Conservation (phyloP, 2,888 invertebrate species). For the Clostera curtula region DNA sequence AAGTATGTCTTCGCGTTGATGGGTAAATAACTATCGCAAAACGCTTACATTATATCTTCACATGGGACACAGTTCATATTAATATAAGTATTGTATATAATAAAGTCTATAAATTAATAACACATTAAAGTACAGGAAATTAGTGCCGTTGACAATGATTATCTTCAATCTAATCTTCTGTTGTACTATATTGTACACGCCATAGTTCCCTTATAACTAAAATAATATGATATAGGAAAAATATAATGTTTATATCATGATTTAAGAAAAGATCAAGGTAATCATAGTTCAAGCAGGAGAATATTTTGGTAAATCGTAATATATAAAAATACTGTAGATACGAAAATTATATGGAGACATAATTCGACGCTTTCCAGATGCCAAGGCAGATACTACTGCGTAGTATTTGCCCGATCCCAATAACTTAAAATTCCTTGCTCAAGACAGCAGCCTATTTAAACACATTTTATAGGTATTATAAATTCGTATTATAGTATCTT, state of each 20-base stretch:
- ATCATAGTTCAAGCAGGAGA: slow-evolving; percentile 49
- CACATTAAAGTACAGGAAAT: slow-evolving; percentile 22
- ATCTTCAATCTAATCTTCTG: slow-evolving; percentile 65
- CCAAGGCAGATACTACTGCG: no score
- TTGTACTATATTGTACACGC: slow-evolving; percentile 23
- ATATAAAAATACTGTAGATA: slow-evolving; percentile 1
- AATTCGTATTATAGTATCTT: no score
- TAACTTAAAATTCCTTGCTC: no score
- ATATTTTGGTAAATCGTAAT: slow-evolving; percentile 7
- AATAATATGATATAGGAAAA: slow-evolving; percentile 21
- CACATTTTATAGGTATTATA: no score
- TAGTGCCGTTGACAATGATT: slow-evolving; percentile 56
- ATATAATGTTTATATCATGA: slow-evolving; percentile 19
- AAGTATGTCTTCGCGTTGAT: slow-evolving; percentile 23
- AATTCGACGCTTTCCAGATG: no score
- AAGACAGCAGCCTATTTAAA: no score
- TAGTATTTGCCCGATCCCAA: no score
- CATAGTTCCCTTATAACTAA: slow-evolving; percentile 17
- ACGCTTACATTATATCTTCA: not conserved
- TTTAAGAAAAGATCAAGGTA: slow-evolving; percentile 68
- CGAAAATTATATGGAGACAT: no score
- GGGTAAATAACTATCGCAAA: slow-evolving; percentile 6
- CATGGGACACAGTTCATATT: no score
- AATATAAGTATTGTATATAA: no score
- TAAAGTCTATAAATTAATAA: no score